Conservation (phyloP, 2,888 invertebrate species). For the Gymnosoma rotundatum region DNA sequence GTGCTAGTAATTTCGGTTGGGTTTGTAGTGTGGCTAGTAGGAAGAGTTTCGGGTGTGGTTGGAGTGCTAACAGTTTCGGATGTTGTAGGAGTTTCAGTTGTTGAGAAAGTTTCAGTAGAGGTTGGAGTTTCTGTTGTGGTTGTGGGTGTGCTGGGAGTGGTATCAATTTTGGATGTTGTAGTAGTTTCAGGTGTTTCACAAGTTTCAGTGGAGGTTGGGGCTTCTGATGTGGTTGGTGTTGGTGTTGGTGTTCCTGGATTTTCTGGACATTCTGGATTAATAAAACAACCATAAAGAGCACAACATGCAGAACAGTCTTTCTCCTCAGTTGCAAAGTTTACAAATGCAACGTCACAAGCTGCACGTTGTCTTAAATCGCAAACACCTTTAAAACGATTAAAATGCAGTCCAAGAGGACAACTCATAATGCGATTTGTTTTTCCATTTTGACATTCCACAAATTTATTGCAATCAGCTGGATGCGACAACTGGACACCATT, state of each 20-base stretch:
- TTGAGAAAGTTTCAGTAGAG: conserved; percentile 8
- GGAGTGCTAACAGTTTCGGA: neutral
- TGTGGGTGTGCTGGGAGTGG: neutral
- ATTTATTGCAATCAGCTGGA: conserved; percentile 74
- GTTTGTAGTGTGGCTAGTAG: conserved; percentile 21
- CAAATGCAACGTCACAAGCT: conserved; percentile 51
- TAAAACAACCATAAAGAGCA: conserved; percentile 28
- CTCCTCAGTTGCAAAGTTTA: conserved; percentile 1
- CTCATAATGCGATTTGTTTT: conserved; percentile 55
- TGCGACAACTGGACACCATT: conserved; percentile 74
- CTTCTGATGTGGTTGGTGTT: neutral
- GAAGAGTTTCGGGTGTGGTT: neutral
- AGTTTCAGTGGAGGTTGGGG: conserved; percentile 7
- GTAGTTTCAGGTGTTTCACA: conserved; percentile 1
- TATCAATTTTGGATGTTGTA: neutral
- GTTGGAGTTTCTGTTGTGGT: neutral
- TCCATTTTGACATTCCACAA: conserved; percentile 73
- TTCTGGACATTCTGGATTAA: conserved; percentile 7
- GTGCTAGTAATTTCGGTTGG: neutral
- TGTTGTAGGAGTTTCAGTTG: neutral
- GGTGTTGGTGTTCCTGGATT: conserved; percentile 21
- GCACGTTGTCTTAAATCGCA: conserved; percentile 62
- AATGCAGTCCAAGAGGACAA: conserved; percentile 68
- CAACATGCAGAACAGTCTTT: conserved; percentile 41
- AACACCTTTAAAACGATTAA: conserved; percentile 51